Evolutionary conservation across 2,888 invertebrate species (phyloP), one percentile per base, ranked within the genome.

Genomic region (Meghimatium bilineatum): DNA sequence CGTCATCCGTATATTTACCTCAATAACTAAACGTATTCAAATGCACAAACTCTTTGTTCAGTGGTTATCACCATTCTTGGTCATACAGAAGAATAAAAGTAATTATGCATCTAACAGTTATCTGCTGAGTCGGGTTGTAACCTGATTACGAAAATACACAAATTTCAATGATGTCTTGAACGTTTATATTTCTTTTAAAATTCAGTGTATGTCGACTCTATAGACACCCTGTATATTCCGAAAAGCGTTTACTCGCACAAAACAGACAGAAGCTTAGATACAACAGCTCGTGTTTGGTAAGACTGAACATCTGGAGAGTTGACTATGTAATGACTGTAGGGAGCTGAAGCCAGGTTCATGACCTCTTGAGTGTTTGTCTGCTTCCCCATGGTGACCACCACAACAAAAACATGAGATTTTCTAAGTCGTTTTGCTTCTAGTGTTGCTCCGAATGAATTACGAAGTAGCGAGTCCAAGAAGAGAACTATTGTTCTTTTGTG

Each of bases 401-500:
- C 34, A n/a, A 87, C 67, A 10, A 36, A 32, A 10, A 87, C 85
- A 12, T 78, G 83, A 74, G 80, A 80, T 29, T 77, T 84, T 44
- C 76, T 84, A 1, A 86, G 69, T 12, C 84, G 78, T 36, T 20
- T 76, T 8, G 85, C 74, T 60, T 85, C 86, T 20, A 71, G 74
- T 29, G 78, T 76, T 32, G 86, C 77, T 3, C 71, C 85, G 23
- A 34, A 44, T 1, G 72, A 8, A 44, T 85, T 83, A 2, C 72
- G 63, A 52, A 87, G 77, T 29, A 76, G 71, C 23, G 79, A 79
- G 36, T 85, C 85, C 26, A 86, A 56, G 44, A 87, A 86, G 1
- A 87, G 32, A 29, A 87, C 86, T n/a, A 85, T 60, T 14, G 85
- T 76, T 79, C 85, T 86, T 52, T 83, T 77, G 29, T 81, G 49